A percentile compares a stretch with the other conserved stretches of the same genome.
phyloP scores from a whole-genome alignment of 2,113 vertebrate genomes.

The Perccottus glenii region DNA sequence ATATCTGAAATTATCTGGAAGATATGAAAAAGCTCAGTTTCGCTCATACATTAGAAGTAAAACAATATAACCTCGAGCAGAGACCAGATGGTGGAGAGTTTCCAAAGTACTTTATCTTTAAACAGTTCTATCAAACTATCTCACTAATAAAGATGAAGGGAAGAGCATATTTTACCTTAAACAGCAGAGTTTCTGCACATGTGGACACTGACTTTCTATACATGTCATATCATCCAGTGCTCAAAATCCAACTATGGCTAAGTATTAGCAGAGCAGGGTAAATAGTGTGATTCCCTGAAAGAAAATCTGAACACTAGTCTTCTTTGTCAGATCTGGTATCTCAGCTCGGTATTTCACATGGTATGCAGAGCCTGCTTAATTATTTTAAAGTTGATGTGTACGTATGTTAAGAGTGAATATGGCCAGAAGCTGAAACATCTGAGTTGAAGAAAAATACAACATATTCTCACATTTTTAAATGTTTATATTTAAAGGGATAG shows the following conservation, averaged over 20 bases:
- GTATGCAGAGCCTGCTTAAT: not conserved
- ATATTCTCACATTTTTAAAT: no score
- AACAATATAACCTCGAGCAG: constrained; percentile 14
- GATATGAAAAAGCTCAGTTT: constrained; percentile 17
- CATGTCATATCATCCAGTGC: not conserved
- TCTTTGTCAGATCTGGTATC: constrained; percentile 15
- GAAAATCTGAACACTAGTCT: constrained; percentile 15
- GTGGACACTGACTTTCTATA: not conserved
- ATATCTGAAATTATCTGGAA: constrained; percentile 27
- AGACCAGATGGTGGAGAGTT: constrained; percentile 32
- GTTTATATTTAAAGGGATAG: no score
- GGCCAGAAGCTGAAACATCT: no score
- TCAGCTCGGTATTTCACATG: not conserved
- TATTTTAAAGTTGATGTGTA: not conserved
- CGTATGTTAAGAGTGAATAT: no score
- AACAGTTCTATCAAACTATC: not conserved
- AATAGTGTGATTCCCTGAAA: constrained; percentile 15
- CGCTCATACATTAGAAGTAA: constrained; percentile 11
- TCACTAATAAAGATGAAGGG: constrained; percentile 11
- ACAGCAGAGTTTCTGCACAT: constrained; percentile 4
- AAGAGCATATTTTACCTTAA: not conserved
- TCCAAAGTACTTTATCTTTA: not conserved
- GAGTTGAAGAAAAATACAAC: no score
- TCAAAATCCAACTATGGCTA: not conserved
- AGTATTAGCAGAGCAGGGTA: not conserved